Conservation (phyloP, 2,797 vertebrate genomes). For the Dallia pectoralis region DNA sequence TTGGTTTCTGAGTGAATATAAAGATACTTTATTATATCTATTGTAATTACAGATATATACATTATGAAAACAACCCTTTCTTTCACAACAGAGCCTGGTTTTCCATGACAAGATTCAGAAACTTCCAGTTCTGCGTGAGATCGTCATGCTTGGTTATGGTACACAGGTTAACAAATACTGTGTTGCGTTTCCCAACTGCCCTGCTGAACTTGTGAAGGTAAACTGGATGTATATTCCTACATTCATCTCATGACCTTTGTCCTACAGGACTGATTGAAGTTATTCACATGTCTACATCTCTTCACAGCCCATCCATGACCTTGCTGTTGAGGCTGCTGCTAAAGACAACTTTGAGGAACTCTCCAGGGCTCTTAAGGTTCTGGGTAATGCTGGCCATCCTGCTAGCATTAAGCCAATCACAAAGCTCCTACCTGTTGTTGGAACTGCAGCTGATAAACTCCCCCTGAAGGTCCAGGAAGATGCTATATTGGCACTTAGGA, state of each 20-base stretch:
- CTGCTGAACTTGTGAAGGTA: constrained; percentile 76
- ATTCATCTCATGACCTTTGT: not conserved
- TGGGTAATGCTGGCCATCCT: constrained; percentile 76
- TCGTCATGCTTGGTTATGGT: constrained; percentile 76
- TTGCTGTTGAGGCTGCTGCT: constrained; percentile 55
- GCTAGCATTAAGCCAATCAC: constrained; percentile 51
- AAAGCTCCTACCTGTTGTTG: constrained; percentile 64
- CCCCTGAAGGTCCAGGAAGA: constrained; percentile 67
- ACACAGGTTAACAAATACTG: constrained; percentile 80
- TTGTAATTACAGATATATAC: no score
- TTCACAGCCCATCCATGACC: constrained; percentile 69
- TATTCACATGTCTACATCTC: not conserved
- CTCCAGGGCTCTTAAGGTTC: constrained; percentile 69
- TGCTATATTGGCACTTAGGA: constrained; percentile 73
- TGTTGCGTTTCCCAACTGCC: constrained; percentile 56
- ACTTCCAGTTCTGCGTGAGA: constrained; percentile 64
- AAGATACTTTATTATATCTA: no score
- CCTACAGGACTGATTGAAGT: not conserved
- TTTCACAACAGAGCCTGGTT: constrained; percentile 42
- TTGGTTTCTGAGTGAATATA: no score
- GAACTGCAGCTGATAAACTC: constrained; percentile 50
- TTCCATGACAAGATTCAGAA: constrained; percentile 42
- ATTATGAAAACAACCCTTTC: not conserved
- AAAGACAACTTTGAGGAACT: constrained; percentile 58
- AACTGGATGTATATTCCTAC: constrained; percentile 8